Evolutionary conservation across 2,888 invertebrate genomes (phyloP).

Genomic region (Poecilobothrus nobilitatus): DNA sequence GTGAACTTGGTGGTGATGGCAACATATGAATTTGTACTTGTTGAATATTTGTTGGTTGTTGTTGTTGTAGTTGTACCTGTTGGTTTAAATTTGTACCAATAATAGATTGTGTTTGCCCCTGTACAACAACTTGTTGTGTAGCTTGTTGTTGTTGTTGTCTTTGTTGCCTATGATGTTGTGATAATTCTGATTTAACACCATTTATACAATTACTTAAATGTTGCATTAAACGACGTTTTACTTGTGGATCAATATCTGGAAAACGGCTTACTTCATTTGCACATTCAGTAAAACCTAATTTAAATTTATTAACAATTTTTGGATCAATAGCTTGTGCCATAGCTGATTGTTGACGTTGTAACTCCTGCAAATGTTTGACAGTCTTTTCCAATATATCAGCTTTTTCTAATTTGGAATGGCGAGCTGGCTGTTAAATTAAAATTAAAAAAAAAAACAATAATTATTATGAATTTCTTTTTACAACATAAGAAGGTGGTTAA

Average conservation of each 20-base stretch:
- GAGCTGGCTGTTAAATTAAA: constrained; percentile 62
- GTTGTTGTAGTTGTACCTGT: constrained; percentile 23
- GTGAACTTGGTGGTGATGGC: constrained; percentile 44
- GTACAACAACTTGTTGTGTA: constrained; percentile 31
- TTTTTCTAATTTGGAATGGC: constrained; percentile 91
- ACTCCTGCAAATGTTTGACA: constrained; percentile 81
- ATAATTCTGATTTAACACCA: constrained; percentile 40
- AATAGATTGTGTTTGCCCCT: background rate
- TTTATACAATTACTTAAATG: constrained; percentile 66
- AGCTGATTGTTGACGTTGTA: constrained; percentile 79
- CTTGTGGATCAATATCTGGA: constrained; percentile 62
- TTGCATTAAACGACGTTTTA: constrained; percentile 64
- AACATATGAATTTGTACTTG: constrained; percentile 52
- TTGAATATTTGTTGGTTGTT: constrained; percentile 28
- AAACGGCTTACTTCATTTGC: constrained; percentile 72
- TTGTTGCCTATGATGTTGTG: constrained; percentile 25
- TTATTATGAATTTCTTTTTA: background rate
- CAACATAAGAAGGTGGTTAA: constrained; percentile 16
- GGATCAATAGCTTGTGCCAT: constrained; percentile 78
- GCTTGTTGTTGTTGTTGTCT: constrained; percentile 27
- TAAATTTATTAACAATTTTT: constrained; percentile 72
- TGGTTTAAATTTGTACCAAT: constrained; percentile 21
- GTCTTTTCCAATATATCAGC: constrained; percentile 94
- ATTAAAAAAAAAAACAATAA: constrained; percentile 19
- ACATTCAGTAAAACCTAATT: constrained; percentile 81